Conservation (phyloP, 2,888 invertebrate species). For the Icerya purchasi region DNA sequence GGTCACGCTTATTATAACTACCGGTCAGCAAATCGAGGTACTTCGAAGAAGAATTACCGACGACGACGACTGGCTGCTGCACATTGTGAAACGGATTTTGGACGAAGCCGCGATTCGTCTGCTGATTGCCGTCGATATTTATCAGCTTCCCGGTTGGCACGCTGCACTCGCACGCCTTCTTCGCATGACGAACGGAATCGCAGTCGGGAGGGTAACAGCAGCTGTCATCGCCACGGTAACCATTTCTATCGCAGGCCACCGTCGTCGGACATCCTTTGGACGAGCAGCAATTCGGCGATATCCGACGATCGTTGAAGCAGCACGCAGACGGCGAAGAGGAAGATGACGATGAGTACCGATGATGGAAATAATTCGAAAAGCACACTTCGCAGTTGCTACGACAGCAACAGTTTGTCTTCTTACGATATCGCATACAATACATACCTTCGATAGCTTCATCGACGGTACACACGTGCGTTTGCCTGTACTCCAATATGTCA, state of each 20-base stretch:
- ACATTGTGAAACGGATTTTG: not conserved
- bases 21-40: no score
- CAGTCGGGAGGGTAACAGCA: not conserved
- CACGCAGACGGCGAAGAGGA: not conserved
- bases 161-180: not conserved
- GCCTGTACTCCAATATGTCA: constrained; percentile 42
- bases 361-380: no score
- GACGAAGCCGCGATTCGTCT: not conserved
- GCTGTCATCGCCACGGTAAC: constrained; percentile 4
- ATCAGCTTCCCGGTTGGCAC: constrained; percentile 43
- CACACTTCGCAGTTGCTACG: not conserved
- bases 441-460: constrained; percentile 21
- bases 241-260: not conserved
- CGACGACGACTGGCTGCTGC: not conserved
- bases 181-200: not conserved
- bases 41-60: no score
- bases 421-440: not conserved
- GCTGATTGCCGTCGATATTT: constrained; percentile 32
- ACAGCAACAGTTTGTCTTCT: constrained; percentile 1
- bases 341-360: not conserved
- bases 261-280: not conserved
- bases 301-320: not conserved
- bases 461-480: constrained; percentile 31
- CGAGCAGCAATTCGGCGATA: not conserved
- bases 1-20: no score